A percentile compares a stretch with the other conserved stretches of the same genome.
These are phyloP conservation scores for Diorhabda carinulata DNA, from an alignment of 1,140 invertebrate species.

Conservation along the genomic window DNA sequence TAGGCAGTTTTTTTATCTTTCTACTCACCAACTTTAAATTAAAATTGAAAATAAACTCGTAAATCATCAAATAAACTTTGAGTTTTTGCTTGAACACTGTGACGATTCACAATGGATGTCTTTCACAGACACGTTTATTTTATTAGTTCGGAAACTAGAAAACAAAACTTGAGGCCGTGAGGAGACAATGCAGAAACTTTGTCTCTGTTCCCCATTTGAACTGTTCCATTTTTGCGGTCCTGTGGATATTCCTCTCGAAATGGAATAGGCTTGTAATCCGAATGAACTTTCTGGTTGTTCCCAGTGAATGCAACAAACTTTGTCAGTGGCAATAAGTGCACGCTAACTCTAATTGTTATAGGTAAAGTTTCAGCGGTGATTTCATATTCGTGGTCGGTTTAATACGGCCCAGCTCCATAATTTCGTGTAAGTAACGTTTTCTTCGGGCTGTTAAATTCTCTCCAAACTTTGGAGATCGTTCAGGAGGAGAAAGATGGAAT, in stretches of 20 bases:
- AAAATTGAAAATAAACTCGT: no score
- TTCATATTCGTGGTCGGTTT: constrained; percentile 38
- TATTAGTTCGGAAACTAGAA: no score
- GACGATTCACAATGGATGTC: no score
- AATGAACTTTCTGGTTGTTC: constrained; percentile 14
- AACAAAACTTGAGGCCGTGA: no score
- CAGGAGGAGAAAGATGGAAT: constrained; percentile 1
- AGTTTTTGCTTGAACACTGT: no score
- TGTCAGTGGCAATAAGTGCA: constrained; percentile 23
- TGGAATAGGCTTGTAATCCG: constrained; percentile 22
- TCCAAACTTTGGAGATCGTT: neutral
- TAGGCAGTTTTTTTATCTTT: no score
- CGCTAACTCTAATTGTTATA: constrained; percentile 40
- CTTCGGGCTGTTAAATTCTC: constrained; percentile 6
- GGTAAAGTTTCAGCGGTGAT: constrained; percentile 35
- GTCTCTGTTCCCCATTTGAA: neutral
- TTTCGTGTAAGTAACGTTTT: constrained; percentile 3
- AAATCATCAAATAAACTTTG: no score
- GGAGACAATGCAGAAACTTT: constrained; percentile 10
- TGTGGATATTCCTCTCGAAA: constrained; percentile 8
- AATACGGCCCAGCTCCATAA: constrained; percentile 23
- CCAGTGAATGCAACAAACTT: constrained; percentile 19
- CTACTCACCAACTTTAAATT: no score
- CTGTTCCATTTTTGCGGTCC: constrained; percentile 7
- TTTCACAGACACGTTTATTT: no score